Evolutionary conservation across 1,140 invertebrate genomes (phyloP), one percentile per base, ranked within the genome.

Genomic region (Drosophila trapezifrons): DNA sequence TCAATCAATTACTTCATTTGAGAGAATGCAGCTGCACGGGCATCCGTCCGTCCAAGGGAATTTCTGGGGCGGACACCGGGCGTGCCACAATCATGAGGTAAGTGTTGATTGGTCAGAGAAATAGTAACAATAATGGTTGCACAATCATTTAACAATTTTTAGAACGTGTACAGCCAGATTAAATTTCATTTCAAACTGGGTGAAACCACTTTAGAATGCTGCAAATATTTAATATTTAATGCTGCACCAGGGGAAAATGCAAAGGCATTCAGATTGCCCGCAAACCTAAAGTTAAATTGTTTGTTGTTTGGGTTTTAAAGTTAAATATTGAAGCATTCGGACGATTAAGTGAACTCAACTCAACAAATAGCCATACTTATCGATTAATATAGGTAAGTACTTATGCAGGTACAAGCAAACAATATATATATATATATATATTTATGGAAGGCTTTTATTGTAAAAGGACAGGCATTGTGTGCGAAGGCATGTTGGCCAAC

Each of bases 1-100:
- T 74, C 57, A 75, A 75, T 75, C 58, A 74, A 75, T 75, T 74
- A 74, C 49, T 62, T 20, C 59, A 74, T 43, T 63, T 55, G 25
- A 27, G 12, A 46, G 17, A 74, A 74, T 38, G 57, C 67, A 69
- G 54, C 40, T 56, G 47, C 59, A 32, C 49, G 18, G 57, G 42
- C 64, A 46, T 29, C 27, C 27, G 27, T n/a, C 15, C 43, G 9
- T 43, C 35, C 25, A 29, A 13, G 25, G 22, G 45, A 27, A 22
- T 47, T 54, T 54, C 51, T 22, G 18, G 29, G 40, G 63, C 40
- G 42, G 29, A 60, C 13, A 29, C 32, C 20, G 25, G 63, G 57
- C 42, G 56, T 65, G 29, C n/a, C 57, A 4, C 1, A 13, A 17
- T 29, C 22, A 22, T 47, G 54, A n/a, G 20, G 22, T 27, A 37